Evolutionary conservation across 2,797 vertebrate genomes (phyloP), one percentile per base, ranked within the genome.

Genomic region (Crenichthys baileyi): DNA sequence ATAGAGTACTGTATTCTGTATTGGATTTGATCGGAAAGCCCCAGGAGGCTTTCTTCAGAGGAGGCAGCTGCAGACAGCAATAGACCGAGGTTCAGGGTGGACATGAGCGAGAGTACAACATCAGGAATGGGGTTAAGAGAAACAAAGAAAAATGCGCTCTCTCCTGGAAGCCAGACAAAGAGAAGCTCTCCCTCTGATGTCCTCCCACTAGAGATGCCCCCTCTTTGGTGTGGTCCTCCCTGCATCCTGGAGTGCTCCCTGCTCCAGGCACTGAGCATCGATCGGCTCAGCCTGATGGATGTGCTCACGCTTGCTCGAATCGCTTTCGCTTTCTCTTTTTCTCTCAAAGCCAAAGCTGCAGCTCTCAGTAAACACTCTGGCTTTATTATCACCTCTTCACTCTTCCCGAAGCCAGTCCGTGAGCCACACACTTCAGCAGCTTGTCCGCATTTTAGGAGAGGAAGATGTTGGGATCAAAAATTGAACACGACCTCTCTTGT

Each of bases 191-290:
- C 89, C 84, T 95, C 92, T 95, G 93, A 96, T 94, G 94, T 94
- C 93, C 94, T 95, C 95, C 94, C 94, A 95, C 95, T 90, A 94
- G 94, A 95, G 93, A 94, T 92, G 90, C 91, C 91, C 93, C 89
- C 90, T 90, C 93, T 95, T 95, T 95, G 93, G 93, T 95, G 94
- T 93, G 93, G 94, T 94, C 93, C 89, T 94, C 93, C 67, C 85
- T 81, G 85, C 92, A 91, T 95, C 90, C 93, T 93, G 73, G 90
- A 92, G 92, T 90, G 90, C 93, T 90, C 90, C 80, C 85, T 63
- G 94, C 94, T 94, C 83, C 91, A 94, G 94, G 94, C 95, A 77
- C 89, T 89, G 81, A 82, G 90, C 94, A 95, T 96, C 93, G 94
- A 95, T 96, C 94, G 92, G 81, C 88, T 90, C 92, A 90, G 87